phyloP scores from a whole-genome alignment of 2,888 invertebrate genomes.

The Pterostichus niger region DNA sequence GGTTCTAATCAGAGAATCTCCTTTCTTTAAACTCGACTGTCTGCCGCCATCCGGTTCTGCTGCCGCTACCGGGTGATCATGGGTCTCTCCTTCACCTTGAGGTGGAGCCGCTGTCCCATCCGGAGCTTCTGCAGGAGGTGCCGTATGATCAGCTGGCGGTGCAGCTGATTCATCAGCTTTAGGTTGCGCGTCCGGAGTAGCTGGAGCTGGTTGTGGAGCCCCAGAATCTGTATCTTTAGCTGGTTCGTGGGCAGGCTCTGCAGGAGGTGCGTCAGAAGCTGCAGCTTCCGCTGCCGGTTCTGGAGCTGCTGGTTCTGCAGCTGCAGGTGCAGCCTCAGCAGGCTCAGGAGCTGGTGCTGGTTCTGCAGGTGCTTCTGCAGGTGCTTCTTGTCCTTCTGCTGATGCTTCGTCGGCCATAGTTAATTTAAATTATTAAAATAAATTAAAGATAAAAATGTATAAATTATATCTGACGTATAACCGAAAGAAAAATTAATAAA shows the following conservation, averaged over 20 bases:
- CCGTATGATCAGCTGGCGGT: not conserved
- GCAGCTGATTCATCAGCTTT: slow-evolving; percentile 58
- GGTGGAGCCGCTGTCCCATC: not conserved
- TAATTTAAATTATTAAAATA: not conserved
- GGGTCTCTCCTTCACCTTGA: not conserved
- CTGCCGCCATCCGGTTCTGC: not conserved
- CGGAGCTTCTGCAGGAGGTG: not conserved
- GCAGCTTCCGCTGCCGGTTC: not conserved
- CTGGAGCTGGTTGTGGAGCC: slow-evolving; percentile 40
- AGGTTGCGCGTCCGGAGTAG: not conserved
- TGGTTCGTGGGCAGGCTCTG: not conserved
- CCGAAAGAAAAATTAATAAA: slow-evolving; percentile 10
- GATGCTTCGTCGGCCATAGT: slow-evolving; percentile 4
- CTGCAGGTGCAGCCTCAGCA: not conserved
- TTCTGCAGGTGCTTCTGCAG: slow-evolving; percentile 28
- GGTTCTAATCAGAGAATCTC: too few species aligned
- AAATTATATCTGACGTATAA: slow-evolving; percentile 8
- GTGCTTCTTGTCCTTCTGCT: not conserved
- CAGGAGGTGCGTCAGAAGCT: not conserved
- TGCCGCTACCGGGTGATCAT: not conserved
- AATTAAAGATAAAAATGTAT: slow-evolving; percentile 1
- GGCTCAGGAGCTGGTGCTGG: slow-evolving; percentile 17
- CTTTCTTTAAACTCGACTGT: not conserved
- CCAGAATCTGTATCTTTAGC: not conserved
- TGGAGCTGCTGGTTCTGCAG: not conserved